Evolutionary conservation across 2,113 vertebrate genomes (phyloP).

Genomic region (Psophia crepitans): DNA sequence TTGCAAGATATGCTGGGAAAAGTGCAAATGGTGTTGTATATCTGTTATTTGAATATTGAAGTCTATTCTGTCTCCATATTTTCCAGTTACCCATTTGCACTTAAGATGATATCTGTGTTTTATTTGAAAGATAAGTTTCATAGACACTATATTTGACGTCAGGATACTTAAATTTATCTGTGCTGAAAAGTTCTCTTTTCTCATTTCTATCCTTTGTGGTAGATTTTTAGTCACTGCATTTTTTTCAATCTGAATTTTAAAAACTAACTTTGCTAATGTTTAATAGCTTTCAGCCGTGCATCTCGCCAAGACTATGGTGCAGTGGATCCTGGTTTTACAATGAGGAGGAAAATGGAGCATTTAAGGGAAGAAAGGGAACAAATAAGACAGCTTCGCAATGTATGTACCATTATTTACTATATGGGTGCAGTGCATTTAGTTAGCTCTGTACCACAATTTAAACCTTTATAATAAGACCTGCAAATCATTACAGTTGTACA

Average conservation of each 20-base stretch:
- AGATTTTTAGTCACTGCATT: not conserved
- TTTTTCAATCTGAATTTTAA: not conserved
- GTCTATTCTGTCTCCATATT: not conserved
- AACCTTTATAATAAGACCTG: not conserved
- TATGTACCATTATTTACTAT: conserved; percentile 47
- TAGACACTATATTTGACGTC: not conserved
- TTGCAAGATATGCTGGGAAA: not conserved
- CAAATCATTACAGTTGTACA: not conserved
- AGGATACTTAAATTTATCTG: not conserved
- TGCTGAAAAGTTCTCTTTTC: not conserved
- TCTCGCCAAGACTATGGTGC: conserved; percentile 84
- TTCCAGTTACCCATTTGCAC: not conserved
- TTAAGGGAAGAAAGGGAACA: conserved; percentile 94
- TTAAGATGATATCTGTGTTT: not conserved
- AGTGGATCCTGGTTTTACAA: conserved; percentile 94
- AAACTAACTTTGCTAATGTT: not conserved
- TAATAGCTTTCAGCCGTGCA: conserved; percentile 85
- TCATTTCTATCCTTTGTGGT: not conserved
- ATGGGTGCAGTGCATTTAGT: not conserved
- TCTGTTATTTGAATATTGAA: not conserved
- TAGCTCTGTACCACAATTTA: not conserved
- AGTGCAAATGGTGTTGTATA: not conserved
- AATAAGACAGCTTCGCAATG: conserved; percentile 88
- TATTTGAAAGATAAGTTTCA: not conserved
- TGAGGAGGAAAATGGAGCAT: conserved; percentile 99